phyloP scores from a whole-genome alignment of 2,797 vertebrate genomes.

The Hypotaenidia philippensis region DNA sequence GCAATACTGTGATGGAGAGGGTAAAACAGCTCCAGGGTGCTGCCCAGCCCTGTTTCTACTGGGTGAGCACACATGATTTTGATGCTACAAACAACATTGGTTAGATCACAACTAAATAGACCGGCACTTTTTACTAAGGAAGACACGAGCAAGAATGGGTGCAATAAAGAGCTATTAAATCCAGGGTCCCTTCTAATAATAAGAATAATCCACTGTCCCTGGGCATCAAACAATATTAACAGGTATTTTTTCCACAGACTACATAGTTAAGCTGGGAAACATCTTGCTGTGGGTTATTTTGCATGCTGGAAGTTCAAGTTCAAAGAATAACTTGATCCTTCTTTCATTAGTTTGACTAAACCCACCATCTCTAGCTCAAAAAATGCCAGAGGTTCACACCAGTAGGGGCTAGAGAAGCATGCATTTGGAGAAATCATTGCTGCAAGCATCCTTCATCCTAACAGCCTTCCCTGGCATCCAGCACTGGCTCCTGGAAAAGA shows the following conservation, averaged over 20 bases:
- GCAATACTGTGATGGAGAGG: not conserved
- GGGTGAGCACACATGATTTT: not conserved
- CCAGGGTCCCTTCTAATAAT: not conserved
- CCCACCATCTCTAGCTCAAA: not conserved
- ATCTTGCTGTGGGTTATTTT: not conserved
- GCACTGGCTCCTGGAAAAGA: not conserved
- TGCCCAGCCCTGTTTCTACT: not conserved
- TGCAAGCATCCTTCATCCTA: not conserved
- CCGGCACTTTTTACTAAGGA: not conserved
- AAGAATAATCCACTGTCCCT: not conserved
- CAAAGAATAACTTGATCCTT: not conserved
- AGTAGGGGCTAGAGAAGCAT: not conserved
- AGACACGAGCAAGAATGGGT: not conserved
- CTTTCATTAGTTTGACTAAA: not conserved
- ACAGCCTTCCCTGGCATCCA: not conserved
- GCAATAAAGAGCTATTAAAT: not conserved
- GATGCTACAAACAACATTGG: not conserved
- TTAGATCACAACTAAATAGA: not conserved
- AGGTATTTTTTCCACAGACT: not conserved
- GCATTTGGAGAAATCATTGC: fast-evolving
- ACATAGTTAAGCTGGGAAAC: not conserved
- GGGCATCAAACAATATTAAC: not conserved
- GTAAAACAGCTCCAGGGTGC: not conserved
- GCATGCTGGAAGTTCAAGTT: not conserved
- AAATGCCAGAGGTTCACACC: not conserved